Conservation (phyloP, 2,888 invertebrate species). For the Abrostola tripartita region DNA sequence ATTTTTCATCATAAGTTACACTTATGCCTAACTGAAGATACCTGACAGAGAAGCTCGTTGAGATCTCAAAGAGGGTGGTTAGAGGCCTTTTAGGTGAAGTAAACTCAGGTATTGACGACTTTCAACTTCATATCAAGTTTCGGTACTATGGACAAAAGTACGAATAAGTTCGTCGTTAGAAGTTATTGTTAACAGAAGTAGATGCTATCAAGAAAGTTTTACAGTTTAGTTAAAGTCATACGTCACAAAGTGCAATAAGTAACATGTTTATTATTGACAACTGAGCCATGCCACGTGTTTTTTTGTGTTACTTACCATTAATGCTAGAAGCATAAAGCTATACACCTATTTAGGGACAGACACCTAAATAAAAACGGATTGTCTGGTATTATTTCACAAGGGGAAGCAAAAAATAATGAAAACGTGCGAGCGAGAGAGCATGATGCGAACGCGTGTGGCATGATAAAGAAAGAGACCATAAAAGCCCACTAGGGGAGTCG, state of each 20-base stretch:
- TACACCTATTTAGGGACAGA: constrained; percentile 75
- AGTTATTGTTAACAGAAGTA: constrained; percentile 9
- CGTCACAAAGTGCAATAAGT: constrained; percentile 27
- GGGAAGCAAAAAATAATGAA: constrained; percentile 87
- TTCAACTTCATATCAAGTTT: background rate
- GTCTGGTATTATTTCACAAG: constrained; percentile 84
- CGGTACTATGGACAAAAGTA: background rate
- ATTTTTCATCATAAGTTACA: background rate
- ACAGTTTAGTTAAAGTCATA: constrained; percentile 7
- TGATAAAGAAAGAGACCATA: constrained; percentile 76
- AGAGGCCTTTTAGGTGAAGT: constrained; percentile 6
- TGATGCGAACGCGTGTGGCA: constrained; percentile 81
- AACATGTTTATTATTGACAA: constrained; percentile 60
- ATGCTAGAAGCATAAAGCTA: constrained; percentile 59
- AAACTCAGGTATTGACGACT: background rate
- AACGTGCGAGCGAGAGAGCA: constrained; percentile 81
- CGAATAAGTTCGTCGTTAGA: background rate
- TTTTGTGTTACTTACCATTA: constrained; percentile 72
- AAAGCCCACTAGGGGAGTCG: constrained; percentile 82
- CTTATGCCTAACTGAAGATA: too few species aligned
- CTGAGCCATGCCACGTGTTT: constrained; percentile 64
- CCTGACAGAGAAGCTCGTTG: background rate
- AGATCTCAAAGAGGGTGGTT: background rate
- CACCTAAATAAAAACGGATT: constrained; percentile 81
- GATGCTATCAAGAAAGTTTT: background rate